Base-by-base conservation (phyloP, 2,797 vertebrate genomes). In the Forpus xanthops region DNA sequence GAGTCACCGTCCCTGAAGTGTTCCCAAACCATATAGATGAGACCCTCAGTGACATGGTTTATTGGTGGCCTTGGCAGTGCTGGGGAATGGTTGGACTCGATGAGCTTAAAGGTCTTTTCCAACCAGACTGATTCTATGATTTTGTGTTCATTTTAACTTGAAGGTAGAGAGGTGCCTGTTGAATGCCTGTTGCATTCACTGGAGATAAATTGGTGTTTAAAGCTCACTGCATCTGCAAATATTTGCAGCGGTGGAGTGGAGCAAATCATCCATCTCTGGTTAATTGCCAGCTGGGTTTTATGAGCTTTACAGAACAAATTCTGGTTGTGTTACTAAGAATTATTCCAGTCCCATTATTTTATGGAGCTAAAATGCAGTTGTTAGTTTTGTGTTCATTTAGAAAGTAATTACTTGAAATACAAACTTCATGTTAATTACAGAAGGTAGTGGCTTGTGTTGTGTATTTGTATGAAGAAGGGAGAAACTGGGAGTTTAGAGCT, bases 271-370 rank as follows among this genome's bases (percentile, higher is more conserved):
- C 23, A 5, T 60, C 65, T 90, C 56, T 41, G 60, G 8, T 80
- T 64, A 65, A 92, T 93, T 94, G 61, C 61, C 75, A 71, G 2
- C 24, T 87, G 78, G 64, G n/a, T 79, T 94, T 93, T 83, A 64
- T 42, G 70, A 88, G 58, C 85, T 88, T 44, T 64, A 47, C 49
- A 82, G 73, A 82, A 8, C 28, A 39, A 56, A 42, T 61, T 67
- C 27, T 77, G 12, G 24, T 73, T 20, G 5, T 23, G 12, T 65
- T 76, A 5, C 24, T 75, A 52, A 52, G 56, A 42, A 9, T 60
- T 47, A 53, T 74, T 82, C 68, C 42, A 18, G 71, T 60, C 11
- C 41, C 6, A 1, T 88, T 88, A 60, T 82, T 84, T 73, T 91
- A 12, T 45, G 47, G 55, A 31, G 16, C 47, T 89, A 27, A 88